These are phyloP conservation scores for Sarcophaga peregrina DNA, from an alignment of 1,140 invertebrate genomes.

Conservation along the genomic window DNA sequence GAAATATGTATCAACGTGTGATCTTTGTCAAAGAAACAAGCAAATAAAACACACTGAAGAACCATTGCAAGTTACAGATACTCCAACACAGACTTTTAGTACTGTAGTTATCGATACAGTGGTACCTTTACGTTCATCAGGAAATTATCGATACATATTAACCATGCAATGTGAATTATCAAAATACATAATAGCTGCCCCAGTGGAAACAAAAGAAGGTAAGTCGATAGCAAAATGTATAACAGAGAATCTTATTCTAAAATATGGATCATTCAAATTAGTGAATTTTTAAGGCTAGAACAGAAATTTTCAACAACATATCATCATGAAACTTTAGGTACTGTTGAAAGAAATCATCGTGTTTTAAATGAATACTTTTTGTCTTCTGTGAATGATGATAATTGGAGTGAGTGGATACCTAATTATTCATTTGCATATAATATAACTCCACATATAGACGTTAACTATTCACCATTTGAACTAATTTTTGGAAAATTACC, in stretches of 20 bases:
- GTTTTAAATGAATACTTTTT: no score
- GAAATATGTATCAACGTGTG: constrained; percentile 45
- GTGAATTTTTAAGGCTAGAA: no score
- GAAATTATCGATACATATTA: constrained; percentile 6
- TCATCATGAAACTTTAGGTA: not conserved
- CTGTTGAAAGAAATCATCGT: not conserved
- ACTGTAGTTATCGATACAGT: constrained; percentile 4
- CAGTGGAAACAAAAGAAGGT: not conserved
- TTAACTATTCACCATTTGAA: no score
- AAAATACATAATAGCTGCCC: not conserved
- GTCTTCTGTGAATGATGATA: no score
- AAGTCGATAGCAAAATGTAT: not conserved
- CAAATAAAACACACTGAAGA: not conserved
- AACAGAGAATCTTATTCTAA: not conserved
- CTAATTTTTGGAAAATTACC: no score
- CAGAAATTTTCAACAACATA: no score
- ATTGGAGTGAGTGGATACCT: no score
- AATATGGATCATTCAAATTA: not conserved
- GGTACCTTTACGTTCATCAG: not conserved
- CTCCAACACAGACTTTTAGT: not conserved
- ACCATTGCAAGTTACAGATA: not conserved
- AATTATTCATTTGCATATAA: no score
- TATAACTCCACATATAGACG: no score
- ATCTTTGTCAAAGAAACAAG: constrained; percentile 43
- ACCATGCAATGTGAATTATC: not conserved